Conservation (phyloP, 1,140 invertebrate species). For the Rhopalosiphum padi region DNA sequence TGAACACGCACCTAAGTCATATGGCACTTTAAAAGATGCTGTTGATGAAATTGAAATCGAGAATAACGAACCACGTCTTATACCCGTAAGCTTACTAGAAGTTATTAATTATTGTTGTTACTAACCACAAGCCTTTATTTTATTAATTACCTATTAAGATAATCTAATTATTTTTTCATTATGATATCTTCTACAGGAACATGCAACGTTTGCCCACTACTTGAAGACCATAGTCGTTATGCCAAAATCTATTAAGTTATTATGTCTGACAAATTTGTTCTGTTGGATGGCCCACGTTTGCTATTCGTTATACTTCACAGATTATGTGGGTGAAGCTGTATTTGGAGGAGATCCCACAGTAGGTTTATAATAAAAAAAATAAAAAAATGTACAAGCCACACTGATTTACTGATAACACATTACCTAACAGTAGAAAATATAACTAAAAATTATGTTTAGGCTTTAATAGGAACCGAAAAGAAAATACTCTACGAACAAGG, state of each 20-base stretch:
- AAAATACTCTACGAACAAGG: slow-evolving; percentile 84
- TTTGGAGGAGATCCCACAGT: slow-evolving; percentile 88
- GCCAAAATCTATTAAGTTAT: slow-evolving; percentile 83
- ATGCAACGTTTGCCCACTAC: slow-evolving; percentile 71
- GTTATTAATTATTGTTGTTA: background rate
- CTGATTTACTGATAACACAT: background rate
- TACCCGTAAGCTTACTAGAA: background rate
- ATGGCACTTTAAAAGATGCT: slow-evolving; percentile 31
- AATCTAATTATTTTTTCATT: background rate
- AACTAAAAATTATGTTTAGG: slow-evolving; percentile 64
- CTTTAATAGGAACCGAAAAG: slow-evolving; percentile 70
- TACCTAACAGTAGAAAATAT: background rate
- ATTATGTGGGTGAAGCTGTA: slow-evolving; percentile 96
- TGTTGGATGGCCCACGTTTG: slow-evolving; percentile 98
- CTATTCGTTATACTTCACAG: slow-evolving; percentile 96
- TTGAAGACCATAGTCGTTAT: slow-evolving; percentile 87
- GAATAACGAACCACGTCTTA: slow-evolving; percentile 15
- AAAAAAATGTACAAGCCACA: background rate
- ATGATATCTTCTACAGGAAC: slow-evolving; percentile 15
- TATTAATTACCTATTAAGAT: background rate
- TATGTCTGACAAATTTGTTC: slow-evolving; percentile 94
- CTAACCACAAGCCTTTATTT: background rate
- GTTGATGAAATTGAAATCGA: slow-evolving; percentile 18
- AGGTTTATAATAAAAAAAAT: slow-evolving; percentile 62
- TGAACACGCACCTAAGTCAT: background rate